Conservation (phyloP, 2,113 vertebrate species). For the Oncorhynchus gorbuscha region DNA sequence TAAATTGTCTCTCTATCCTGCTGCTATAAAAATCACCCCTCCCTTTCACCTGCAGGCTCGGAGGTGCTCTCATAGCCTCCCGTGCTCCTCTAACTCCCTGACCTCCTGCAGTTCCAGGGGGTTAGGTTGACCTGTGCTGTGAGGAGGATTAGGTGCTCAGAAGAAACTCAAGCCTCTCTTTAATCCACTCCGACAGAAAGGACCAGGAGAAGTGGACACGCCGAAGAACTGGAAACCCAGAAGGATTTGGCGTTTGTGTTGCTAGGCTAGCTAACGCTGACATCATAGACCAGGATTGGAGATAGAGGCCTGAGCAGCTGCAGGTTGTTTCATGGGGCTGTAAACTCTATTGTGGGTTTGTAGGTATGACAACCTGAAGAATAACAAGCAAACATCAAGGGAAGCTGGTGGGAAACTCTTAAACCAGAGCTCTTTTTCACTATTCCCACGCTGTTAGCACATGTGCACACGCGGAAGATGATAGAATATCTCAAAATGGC, state of each 20-base stretch:
- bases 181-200: too few relatives aligned
- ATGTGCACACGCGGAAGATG: neutral
- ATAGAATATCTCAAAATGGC: neutral
- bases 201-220: too few relatives aligned
- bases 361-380: neutral
- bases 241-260: too few relatives aligned
- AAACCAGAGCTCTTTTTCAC: neutral
- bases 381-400: neutral
- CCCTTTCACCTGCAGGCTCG: too few relatives aligned
- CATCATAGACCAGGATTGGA: neutral
- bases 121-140: neutral
- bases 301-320: neutral
- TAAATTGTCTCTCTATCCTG: too few relatives aligned
- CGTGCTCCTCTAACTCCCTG: neutral
- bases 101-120: neutral
- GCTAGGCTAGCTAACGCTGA: too few relatives aligned
- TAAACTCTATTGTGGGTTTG: neutral
- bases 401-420: neutral
- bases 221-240: too few relatives aligned
- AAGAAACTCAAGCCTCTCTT: neutral
- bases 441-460: neutral
- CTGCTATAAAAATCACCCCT: too few relatives aligned
- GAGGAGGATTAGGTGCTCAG: neutral
- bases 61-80: neutral
- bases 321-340: neutral